Evolutionary conservation across 2,797 vertebrate genomes (phyloP).

Genomic region (Scolopax bukidnonensis): DNA sequence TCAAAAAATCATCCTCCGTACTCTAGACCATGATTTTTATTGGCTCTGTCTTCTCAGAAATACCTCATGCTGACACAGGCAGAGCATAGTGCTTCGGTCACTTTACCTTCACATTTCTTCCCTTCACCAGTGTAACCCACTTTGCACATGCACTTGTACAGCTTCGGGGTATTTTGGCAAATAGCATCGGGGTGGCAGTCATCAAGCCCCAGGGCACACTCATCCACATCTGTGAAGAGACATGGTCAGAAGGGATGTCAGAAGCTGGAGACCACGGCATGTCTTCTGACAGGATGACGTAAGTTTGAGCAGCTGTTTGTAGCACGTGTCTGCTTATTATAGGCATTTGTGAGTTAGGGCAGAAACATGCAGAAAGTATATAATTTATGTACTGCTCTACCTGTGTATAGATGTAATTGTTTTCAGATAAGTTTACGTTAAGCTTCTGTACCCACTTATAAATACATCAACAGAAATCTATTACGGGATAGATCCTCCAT

Average conservation of each 20-base stretch:
- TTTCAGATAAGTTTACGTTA: neutral
- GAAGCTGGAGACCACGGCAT: neutral
- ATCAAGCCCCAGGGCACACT: slow-evolving; percentile 90
- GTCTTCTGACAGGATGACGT: rapidly evolving
- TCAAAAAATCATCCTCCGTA: neutral
- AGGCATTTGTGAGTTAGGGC: neutral
- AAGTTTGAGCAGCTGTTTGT: neutral
- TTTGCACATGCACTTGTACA: slow-evolving; percentile 95
- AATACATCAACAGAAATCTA: neutral
- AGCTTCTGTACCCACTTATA: neutral
- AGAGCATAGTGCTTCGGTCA: neutral
- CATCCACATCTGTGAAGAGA: slow-evolving; percentile 83
- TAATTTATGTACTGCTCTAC: neutral
- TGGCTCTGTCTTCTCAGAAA: neutral
- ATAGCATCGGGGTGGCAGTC: slow-evolving; percentile 95
- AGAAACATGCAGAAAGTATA: neutral
- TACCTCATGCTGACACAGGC: neutral
- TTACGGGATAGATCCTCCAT: neutral
- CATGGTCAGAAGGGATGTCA: neutral
- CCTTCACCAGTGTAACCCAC: slow-evolving; percentile 94
- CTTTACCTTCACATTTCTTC: slow-evolving; percentile 90
- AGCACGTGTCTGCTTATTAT: rapidly evolving
- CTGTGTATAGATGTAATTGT: neutral
- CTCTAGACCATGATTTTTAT: neutral
- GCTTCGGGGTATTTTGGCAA: slow-evolving; percentile 91